Evolutionary conservation across 1,140 invertebrate genomes (phyloP).

Genomic region (Luehdorfia chinensis): DNA sequence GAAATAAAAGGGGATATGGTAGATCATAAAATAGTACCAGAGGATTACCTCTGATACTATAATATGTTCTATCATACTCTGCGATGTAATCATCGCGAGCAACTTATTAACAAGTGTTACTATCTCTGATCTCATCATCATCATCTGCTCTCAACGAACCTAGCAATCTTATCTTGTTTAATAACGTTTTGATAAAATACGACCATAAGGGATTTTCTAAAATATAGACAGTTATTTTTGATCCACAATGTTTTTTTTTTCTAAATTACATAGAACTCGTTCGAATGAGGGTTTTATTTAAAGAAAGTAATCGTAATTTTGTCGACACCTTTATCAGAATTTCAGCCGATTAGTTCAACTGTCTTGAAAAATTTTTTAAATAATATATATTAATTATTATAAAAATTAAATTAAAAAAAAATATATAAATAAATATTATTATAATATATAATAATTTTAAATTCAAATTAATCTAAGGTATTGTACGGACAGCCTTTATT

Average conservation of each 20-base stretch:
- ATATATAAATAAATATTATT: no score
- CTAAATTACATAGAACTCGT: slow-evolving; percentile 12
- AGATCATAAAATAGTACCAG: no score
- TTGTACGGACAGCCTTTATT: no score
- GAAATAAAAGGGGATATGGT: no score
- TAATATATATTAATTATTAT: no score
- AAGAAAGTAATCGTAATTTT: slow-evolving; percentile 8
- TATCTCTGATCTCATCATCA: slow-evolving; percentile 48
- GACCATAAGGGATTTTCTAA: slow-evolving; percentile 23
- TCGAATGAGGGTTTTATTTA: slow-evolving; percentile 15
- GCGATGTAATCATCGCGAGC: slow-evolving; percentile 34
- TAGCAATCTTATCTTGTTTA: slow-evolving; percentile 47
- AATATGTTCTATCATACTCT: no score
- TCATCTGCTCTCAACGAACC: slow-evolving; percentile 51
- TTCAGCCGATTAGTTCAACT: not conserved
- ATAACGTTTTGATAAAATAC: slow-evolving; percentile 47
- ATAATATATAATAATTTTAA: no score
- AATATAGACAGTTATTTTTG: slow-evolving; percentile 22
- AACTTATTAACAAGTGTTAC: slow-evolving; percentile 54
- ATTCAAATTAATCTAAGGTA: no score
- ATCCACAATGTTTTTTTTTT: slow-evolving; percentile 15
- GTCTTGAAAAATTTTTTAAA: no score
- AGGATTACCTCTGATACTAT: no score
- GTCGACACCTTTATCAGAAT: slow-evolving; percentile 3
- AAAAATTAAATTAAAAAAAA: no score